phyloP scores from a whole-genome alignment of 2,797 vertebrate genomes.

The Chaetodon trifasciatus region DNA sequence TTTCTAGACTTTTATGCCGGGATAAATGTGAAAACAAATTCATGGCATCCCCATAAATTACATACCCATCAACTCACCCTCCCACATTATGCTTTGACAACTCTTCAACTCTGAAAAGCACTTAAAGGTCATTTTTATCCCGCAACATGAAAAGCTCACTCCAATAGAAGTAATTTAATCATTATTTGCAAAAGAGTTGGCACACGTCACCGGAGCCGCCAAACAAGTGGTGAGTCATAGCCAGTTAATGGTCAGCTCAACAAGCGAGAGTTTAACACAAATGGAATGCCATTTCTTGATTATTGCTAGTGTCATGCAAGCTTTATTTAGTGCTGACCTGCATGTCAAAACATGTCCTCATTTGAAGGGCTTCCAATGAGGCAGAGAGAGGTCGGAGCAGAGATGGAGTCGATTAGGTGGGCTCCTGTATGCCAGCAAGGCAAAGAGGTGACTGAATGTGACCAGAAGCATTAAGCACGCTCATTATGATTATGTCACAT shows the following conservation, averaged over 20 bases:
- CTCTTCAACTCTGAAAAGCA: conserved; percentile 75
- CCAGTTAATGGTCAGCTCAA: conserved; percentile 73
- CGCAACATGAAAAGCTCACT: conserved; percentile 64
- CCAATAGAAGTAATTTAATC: conserved; percentile 74
- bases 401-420: conserved; percentile 61
- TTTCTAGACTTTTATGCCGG: conserved; percentile 19
- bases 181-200: conserved; percentile 65
- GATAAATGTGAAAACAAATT: conserved; percentile 59
- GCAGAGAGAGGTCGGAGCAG: conserved; percentile 42
- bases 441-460: conserved; percentile 26
- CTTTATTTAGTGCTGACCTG: conserved; percentile 72
- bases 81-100: conserved; percentile 76
- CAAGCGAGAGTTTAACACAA: conserved; percentile 71
- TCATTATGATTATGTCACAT: conserved; percentile 27
- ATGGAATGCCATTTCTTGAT: conserved; percentile 73
- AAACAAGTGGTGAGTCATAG: conserved; percentile 76
- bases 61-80: conserved; percentile 72
- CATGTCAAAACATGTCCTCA: conserved; percentile 73
- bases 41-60: conserved; percentile 67
- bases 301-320: conserved; percentile 64
- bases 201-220: conserved; percentile 56
- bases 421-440: conserved; percentile 17
- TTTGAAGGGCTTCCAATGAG: conserved; percentile 54
- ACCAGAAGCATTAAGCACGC: conserved; percentile 6
- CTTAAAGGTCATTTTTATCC: conserved; percentile 73